Percentiles rank a stretch among this genome's conserved stretches.
These are phyloP conservation scores for Eonycteris spelaea DNA, from an alignment of 2,113 vertebrate genomes.

Conservation along the genomic window DNA sequence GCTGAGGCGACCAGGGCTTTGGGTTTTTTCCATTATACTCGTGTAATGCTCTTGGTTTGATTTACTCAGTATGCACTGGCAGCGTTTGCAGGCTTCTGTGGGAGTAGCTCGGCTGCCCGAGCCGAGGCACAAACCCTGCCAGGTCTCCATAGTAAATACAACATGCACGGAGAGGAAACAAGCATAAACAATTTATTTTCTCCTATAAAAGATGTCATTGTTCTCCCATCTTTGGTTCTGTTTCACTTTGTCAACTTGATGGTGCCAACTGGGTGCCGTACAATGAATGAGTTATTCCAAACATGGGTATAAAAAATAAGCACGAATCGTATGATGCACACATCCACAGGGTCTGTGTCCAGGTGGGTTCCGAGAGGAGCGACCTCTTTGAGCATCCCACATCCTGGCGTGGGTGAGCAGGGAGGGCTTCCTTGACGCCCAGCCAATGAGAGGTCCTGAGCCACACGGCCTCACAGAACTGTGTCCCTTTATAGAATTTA, in stretches of 20 bases:
- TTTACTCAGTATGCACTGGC: constrained; percentile 66
- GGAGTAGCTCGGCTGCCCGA: constrained; percentile 49
- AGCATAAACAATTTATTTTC: constrained; percentile 69
- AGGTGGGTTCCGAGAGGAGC: neutral
- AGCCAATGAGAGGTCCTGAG: neutral
- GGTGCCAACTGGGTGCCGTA: neutral
- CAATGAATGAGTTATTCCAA: constrained; percentile 48
- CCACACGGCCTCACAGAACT: no score
- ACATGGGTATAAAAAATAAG: neutral
- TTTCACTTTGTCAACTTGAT: constrained; percentile 38
- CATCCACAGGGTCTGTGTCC: neutral
- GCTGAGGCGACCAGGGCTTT: constrained; percentile 43
- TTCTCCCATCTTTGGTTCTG: constrained; percentile 37
- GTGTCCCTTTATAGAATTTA: neutral
- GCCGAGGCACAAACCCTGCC: constrained; percentile 41
- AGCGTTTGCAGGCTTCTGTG: constrained; percentile 66
- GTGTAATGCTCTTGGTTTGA: constrained; percentile 43
- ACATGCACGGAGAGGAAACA: constrained; percentile 60
- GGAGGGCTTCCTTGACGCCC: neutral
- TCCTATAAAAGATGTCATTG: constrained; percentile 67
- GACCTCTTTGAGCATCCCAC: neutral
- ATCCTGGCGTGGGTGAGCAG: neutral
- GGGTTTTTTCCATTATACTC: constrained; percentile 73
- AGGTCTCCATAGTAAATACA: constrained; percentile 72
- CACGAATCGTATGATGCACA: neutral